phyloP scores from a whole-genome alignment of 2,113 vertebrate species.

The Pontoporia blainvillei region DNA sequence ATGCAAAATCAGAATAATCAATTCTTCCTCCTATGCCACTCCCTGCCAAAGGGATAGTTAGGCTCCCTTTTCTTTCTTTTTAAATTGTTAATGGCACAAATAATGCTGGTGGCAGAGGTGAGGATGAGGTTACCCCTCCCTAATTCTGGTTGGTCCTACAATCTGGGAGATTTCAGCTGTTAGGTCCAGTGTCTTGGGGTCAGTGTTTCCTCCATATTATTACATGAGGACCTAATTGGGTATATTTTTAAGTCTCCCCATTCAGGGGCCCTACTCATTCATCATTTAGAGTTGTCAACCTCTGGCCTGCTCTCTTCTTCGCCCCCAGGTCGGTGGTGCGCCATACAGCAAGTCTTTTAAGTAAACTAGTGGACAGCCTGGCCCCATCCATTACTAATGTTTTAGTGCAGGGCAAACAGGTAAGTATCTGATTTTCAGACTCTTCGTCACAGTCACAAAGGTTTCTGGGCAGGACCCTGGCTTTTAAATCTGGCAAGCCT shows the following conservation, averaged over 20 bases:
- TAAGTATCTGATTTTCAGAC: conserved; percentile 85
- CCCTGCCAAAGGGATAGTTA: neutral
- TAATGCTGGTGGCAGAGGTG: neutral
- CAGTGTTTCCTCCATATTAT: neutral
- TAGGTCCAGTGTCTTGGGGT: neutral
- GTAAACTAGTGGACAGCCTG: conserved; percentile 99
- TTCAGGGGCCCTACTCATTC: conserved; percentile 23
- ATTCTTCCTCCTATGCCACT: neutral
- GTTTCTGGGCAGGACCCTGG: conserved; percentile 40
- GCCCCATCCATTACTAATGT: conserved; percentile 99
- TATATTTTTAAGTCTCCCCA: neutral
- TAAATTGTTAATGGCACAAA: neutral
- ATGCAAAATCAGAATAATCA: neutral
- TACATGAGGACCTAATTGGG: neutral
- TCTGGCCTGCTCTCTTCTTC: conserved; percentile 89
- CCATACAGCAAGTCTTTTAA: conserved; percentile 97
- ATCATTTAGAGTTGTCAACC: conserved; percentile 77
- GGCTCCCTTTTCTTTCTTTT: neutral
- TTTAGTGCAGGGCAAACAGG: conserved; percentile 99
- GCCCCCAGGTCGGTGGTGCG: conserved; percentile 97
- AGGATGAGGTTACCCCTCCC: neutral
- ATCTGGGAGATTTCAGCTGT: neutral
- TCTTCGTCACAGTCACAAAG: conserved; percentile 44
- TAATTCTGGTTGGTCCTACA: neutral
- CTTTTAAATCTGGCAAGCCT: conserved; percentile 28